phyloP scores from a whole-genome alignment of 2,888 invertebrate species.

The Idaea dimidiata region DNA sequence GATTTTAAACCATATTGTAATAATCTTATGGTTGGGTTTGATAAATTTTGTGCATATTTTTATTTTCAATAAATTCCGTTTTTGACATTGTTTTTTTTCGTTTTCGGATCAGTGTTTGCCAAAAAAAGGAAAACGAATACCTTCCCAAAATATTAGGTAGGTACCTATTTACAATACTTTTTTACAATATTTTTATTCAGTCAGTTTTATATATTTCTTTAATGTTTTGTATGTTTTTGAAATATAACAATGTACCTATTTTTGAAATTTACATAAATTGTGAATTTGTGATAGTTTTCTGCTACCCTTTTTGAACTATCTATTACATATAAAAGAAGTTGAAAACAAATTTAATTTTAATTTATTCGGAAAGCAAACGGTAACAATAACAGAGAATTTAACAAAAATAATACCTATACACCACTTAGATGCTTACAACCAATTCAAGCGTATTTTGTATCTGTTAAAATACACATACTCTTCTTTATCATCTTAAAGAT shows the following conservation, averaged over 20 bases:
- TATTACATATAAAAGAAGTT: too few relatives aligned
- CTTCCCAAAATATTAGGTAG: background rate
- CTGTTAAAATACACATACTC: background rate
- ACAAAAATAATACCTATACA: too few relatives aligned
- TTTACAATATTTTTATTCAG: background rate
- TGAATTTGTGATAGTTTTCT: too few relatives aligned
- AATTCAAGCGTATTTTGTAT: background rate
- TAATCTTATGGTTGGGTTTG: conserved; percentile 33
- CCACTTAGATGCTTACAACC: background rate
- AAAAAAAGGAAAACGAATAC: background rate
- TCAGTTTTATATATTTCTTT: too few relatives aligned
- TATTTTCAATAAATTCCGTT: conserved; percentile 34
- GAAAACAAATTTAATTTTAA: too few relatives aligned
- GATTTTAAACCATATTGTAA: conserved; percentile 40
- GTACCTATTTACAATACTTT: too few relatives aligned
- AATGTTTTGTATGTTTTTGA: too few relatives aligned
- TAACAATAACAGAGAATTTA: too few relatives aligned
- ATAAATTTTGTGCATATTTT: conserved; percentile 28
- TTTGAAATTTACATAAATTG: too few relatives aligned
- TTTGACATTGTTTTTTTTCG: conserved; percentile 39
- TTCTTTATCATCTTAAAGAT: background rate
- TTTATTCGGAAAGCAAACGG: too few relatives aligned
- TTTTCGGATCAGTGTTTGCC: conserved; percentile 25
- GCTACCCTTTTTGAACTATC: too few relatives aligned
- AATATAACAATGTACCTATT: too few relatives aligned